Conservation (phyloP, 2,797 vertebrate genomes). For the Pseudomugil tenellus region DNA sequence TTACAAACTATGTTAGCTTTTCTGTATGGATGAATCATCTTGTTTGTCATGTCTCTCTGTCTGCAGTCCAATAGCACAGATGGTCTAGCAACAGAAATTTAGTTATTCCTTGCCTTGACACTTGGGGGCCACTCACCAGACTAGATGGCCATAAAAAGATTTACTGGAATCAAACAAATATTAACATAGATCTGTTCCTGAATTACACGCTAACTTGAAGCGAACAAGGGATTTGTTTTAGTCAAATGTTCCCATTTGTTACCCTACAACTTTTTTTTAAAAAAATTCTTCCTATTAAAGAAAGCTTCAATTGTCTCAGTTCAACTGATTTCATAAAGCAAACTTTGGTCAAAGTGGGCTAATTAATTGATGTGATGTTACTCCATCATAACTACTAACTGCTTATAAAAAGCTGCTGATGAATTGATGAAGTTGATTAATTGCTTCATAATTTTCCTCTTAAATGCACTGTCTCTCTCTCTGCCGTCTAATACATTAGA, state of each 20-base stretch:
- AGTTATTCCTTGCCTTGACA: too few species aligned
- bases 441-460: constrained; percentile 48
- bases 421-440: constrained; percentile 69
- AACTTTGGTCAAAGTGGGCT: constrained; percentile 14
- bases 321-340: not conserved
- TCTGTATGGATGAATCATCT: constrained; percentile 1
- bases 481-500: constrained; percentile 35
- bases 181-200: not conserved
- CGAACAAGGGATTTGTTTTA: too few species aligned
- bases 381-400: constrained; percentile 47
- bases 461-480: constrained; percentile 9
- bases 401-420: constrained; percentile 54
- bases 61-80: too few species aligned
- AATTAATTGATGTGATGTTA: constrained; percentile 38
- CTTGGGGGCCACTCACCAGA: too few species aligned
- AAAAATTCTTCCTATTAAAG: too few species aligned
- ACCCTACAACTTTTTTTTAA: too few species aligned
- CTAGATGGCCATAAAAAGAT: not conserved
- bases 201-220: too few species aligned
- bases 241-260: too few species aligned
- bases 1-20: not conserved
- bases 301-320: not conserved
- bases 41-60: constrained; percentile 3
- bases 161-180: not conserved
- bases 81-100: too few species aligned